A percentile compares a stretch with the other conserved stretches of the same genome.
These are phyloP conservation scores for Hiodon alosoides DNA, from an alignment of 2,113 vertebrate genomes.

Conservation along the genomic window DNA sequence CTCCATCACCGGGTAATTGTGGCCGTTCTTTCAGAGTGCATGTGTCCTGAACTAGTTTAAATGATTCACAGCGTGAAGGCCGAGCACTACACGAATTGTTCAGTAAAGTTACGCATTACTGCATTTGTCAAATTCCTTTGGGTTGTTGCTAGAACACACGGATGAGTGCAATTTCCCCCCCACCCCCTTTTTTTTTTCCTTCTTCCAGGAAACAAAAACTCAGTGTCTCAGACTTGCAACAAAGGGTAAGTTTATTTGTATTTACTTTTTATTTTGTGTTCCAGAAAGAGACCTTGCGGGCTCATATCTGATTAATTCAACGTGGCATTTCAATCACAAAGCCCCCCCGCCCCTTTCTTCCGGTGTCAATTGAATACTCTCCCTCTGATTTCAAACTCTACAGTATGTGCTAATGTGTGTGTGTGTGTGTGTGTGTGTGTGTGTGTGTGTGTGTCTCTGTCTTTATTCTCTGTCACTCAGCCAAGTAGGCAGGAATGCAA, in stretches of 20 bases:
- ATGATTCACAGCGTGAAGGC: neutral
- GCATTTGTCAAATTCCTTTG: conserved; percentile 4
- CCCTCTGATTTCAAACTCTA: conserved; percentile 24
- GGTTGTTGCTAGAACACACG: neutral
- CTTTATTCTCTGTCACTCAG: conserved; percentile 34
- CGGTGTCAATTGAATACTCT: conserved; percentile 24
- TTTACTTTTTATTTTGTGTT: conserved; percentile 7
- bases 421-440: conserved; percentile 40
- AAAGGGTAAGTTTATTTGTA: conserved; percentile 78
- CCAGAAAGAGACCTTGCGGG: conserved; percentile 16
- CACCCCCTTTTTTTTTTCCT: conserved; percentile 41
- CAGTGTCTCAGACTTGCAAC: conserved; percentile 94
- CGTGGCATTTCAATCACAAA: conserved; percentile 34
- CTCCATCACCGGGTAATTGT: neutral
- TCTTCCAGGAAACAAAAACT: conserved; percentile 90
- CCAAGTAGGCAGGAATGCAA: conserved; percentile 28
- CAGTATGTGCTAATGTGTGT: conserved; percentile 36
- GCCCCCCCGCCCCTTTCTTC: conserved; percentile 1
- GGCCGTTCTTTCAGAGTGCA: neutral
- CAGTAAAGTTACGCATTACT: neutral
- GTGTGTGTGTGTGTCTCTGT: conserved; percentile 38
- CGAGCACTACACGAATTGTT: neutral
- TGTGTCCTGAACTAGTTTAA: conserved; percentile 6
- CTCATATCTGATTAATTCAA: conserved; percentile 37
- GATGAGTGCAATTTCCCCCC: neutral